Evolutionary conservation across 2,113 vertebrate species (phyloP), one percentile per base, ranked within the genome.

Genomic region (Nyctereutes procyonoides): DNA sequence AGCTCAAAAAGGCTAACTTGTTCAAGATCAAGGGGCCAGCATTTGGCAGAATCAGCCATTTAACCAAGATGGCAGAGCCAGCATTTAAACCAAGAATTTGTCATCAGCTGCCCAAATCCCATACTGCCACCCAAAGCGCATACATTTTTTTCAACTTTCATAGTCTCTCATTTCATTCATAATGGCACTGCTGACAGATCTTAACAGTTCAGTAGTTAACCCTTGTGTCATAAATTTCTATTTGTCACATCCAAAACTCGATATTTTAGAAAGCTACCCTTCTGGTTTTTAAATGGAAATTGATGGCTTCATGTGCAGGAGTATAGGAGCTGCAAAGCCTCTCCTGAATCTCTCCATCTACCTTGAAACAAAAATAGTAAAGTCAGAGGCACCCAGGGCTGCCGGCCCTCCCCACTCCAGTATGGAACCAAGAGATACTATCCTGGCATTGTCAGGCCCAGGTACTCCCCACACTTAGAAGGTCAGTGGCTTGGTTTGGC

Each of bases 201-300:
- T 81, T 43, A 87, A 83, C 92, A 81, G 87, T n/a, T 97, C 58
- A n/a, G 56, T 71, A 81, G 83, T 89, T 88, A 92, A 83, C 84
- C 76, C 80, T 74, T 17, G 20, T 60, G 94, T 84, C 20, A 74
- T 96, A 81, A 96, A 95, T 96, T 97, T 93, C 84, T 88, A 95
- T 97, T 92, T 98, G 97, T 96, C 95, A 96, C 81, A 93, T 62
- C 71, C n/a, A 26, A 96, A 97, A 73, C 73, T 81, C 63, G 0
- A 15, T 93, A 51, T 81, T 89, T 96, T 60, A 60, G 93, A 96
- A 93, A 93, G 84, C 80, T 77, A 28, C 82, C 74, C 69, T 93
- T 96, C 89, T 87, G 83, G 51, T 51, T 97, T 93, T 79, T 94
- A 74, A 86, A 81, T 91, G 88, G 82, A 69, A 93, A 96, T 74